Conservation (phyloP, 2,797 vertebrate genomes). For the Rhinoraja longicauda region DNA sequence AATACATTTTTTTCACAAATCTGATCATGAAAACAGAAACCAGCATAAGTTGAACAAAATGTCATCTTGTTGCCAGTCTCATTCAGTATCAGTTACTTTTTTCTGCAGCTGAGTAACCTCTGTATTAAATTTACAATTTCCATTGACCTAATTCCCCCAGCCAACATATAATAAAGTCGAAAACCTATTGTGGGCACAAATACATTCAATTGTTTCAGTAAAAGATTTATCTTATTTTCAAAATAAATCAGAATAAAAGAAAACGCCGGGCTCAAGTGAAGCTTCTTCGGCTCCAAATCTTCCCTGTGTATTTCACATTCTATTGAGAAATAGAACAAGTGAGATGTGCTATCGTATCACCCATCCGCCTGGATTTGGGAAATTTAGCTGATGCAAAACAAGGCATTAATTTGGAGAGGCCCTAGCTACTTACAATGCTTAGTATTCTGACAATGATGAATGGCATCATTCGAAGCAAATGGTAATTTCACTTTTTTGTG, state of each 20-base stretch:
- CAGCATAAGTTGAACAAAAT: slow-evolving; percentile 27
- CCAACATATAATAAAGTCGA: slow-evolving; percentile 73
- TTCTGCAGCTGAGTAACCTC: slow-evolving; percentile 29
- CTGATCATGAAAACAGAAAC: slow-evolving; percentile 35
- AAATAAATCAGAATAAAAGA: slow-evolving; percentile 96
- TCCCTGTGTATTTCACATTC: slow-evolving; percentile 54
- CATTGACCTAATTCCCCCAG: slow-evolving; percentile 76
- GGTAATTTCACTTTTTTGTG: slow-evolving; percentile 99
- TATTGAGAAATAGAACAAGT: slow-evolving; percentile 93
- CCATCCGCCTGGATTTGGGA: slow-evolving; percentile 99
- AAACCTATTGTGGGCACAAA: slow-evolving; percentile 66
- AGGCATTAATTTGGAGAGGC: slow-evolving; percentile 99
- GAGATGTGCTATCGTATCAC: slow-evolving; percentile 77
- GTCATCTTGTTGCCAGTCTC: slow-evolving; percentile 30
- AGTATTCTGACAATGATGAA: slow-evolving; percentile 99
- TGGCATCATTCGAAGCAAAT: slow-evolving; percentile 99
- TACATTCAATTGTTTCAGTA: slow-evolving; percentile 72
- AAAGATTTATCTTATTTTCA: slow-evolving; percentile 89
- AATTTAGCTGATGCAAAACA: slow-evolving; percentile 99
- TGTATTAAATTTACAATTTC: slow-evolving; percentile 71
- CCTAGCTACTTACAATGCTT: slow-evolving; percentile 84
- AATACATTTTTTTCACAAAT: slow-evolving; percentile 25
- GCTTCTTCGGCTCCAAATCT: slow-evolving; percentile 64
- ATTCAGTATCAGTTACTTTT: slow-evolving; percentile 31
- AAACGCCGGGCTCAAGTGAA: slow-evolving; percentile 64